Conservation (phyloP, 2,797 vertebrate genomes). For the Notolabrus celidotus region DNA sequence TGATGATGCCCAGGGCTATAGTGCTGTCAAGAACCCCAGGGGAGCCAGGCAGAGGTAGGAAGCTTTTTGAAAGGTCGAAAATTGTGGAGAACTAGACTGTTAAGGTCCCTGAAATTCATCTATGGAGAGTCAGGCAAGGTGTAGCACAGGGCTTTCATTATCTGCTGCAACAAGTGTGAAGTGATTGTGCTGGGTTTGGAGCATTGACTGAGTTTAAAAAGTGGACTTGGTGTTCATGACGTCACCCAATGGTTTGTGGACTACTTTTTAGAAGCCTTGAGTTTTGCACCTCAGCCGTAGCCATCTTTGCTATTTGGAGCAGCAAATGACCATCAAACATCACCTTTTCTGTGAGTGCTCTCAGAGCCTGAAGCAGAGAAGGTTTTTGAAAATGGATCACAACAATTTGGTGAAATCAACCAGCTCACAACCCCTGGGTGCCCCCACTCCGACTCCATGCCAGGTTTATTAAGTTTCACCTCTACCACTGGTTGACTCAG, state of each 20-base stretch:
- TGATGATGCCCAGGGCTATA: slow-evolving; percentile 64
- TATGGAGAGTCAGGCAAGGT: slow-evolving; percentile 19
- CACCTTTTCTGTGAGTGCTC: too few relatives aligned
- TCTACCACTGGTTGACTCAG: too few relatives aligned
- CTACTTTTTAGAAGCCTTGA: too few relatives aligned
- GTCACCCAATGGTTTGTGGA: background rate
- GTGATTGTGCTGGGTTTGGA: background rate
- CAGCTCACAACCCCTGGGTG: too few relatives aligned
- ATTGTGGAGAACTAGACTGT: slow-evolving; percentile 53
- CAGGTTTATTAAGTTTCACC: too few relatives aligned
- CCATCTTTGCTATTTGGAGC: background rate
- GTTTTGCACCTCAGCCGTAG: too few relatives aligned
- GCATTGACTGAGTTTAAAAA: background rate
- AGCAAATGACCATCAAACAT: too few relatives aligned
- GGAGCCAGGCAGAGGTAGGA: slow-evolving; percentile 47
- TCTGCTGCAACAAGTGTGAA: slow-evolving; percentile 46
- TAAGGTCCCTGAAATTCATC: slow-evolving; percentile 47
- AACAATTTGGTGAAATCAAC: too few relatives aligned
- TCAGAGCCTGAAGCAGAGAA: too few relatives aligned
- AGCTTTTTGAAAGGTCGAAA: slow-evolving; percentile 55
- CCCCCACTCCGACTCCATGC: too few relatives aligned
- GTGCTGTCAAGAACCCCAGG: slow-evolving; percentile 52
- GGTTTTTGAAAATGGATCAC: too few relatives aligned
- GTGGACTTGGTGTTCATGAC: background rate
- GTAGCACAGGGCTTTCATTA: slow-evolving; percentile 37